These are phyloP conservation scores for Poecilobothrus nobilitatus DNA, from an alignment of 2,888 invertebrate genomes.

Conservation along the genomic window DNA sequence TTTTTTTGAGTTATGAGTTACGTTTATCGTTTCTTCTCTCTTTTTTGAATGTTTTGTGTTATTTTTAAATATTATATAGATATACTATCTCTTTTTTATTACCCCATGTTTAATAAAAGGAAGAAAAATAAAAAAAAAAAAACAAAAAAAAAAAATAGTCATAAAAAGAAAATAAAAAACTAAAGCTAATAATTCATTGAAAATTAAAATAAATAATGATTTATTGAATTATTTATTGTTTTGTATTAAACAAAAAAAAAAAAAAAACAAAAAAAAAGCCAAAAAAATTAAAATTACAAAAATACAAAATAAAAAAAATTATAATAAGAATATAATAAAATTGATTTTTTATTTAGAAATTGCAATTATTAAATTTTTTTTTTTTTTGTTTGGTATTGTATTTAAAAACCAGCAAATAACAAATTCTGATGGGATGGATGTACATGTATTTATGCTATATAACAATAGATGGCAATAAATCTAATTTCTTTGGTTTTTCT, in stretches of 20 bases:
- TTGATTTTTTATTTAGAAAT: not conserved
- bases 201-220: slow-evolving; percentile 6
- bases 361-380: not conserved
- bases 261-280: too few species aligned
- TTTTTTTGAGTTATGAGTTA: too few species aligned
- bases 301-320: too few species aligned
- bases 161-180: not conserved
- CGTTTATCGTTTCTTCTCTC: not conserved
- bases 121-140: not conserved
- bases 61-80: not conserved
- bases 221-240: slow-evolving; percentile 4
- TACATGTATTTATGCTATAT: not conserved
- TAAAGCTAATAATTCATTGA: not conserved
- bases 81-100: too few species aligned
- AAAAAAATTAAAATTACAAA: too few species aligned
- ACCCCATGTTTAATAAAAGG: too few species aligned
- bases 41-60: not conserved
- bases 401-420: not conserved
- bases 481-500: too few species aligned
- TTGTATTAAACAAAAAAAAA: not conserved
- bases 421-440: not conserved
- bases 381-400: not conserved
- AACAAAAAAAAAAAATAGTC: not conserved
- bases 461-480: not conserved
- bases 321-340: too few species aligned